Evolutionary conservation across 1,140 invertebrate genomes (phyloP).

Genomic region (Drosophila erecta): DNA sequence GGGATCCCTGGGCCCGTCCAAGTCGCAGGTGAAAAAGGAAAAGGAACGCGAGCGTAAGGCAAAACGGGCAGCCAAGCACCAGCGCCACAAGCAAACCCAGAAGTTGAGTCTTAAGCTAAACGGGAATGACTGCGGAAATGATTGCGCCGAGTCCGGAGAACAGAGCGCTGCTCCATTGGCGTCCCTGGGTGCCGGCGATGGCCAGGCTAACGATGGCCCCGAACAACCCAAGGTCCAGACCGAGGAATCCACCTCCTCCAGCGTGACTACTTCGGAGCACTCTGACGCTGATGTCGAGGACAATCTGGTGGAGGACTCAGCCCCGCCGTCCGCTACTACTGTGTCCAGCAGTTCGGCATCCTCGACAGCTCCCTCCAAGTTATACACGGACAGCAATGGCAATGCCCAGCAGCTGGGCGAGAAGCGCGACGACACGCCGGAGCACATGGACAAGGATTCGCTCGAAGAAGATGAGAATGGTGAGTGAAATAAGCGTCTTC

Average conservation of each 20-base stretch:
- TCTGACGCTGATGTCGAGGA: conserved; percentile 93
- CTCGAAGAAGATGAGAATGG: conserved; percentile 83
- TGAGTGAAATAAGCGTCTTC: conserved; percentile 16
- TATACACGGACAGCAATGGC: conserved; percentile 76
- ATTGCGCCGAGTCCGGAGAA: neutral
- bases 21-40: conserved; percentile 89
- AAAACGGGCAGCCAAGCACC: conserved; percentile 72
- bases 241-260: conserved; percentile 59
- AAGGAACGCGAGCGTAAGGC: conserved; percentile 87
- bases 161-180: neutral
- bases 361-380: conserved; percentile 21
- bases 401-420: conserved; percentile 82
- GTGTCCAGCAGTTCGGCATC: neutral
- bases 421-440: conserved; percentile 86
- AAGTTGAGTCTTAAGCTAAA: conserved; percentile 67
- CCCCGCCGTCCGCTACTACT: conserved; percentile 22
- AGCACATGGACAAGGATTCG: conserved; percentile 86
- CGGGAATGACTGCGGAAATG: conserved; percentile 55
- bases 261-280: conserved; percentile 86
- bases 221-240: conserved; percentile 44
- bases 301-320: conserved; percentile 88
- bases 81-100: conserved; percentile 74
- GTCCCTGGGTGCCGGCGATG: conserved; percentile 15
- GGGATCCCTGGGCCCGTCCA: conserved; percentile 85
- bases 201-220: conserved; percentile 7